Percentiles rank a stretch among this genome's conserved stretches.
phyloP scores from a whole-genome alignment of 1,140 invertebrate genomes.

The Scaptomyza hsui region DNA sequence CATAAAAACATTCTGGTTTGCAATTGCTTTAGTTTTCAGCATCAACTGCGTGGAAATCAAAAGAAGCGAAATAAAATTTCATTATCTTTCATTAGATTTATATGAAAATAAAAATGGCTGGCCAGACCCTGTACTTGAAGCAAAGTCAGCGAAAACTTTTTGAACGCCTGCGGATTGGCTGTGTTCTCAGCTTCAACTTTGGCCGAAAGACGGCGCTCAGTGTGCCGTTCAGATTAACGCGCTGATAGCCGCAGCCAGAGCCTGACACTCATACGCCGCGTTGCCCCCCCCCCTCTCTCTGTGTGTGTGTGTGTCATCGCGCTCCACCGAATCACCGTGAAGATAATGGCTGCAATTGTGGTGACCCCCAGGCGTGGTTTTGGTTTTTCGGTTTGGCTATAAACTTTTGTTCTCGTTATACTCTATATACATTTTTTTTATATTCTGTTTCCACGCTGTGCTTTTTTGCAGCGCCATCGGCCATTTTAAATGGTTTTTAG shows the following conservation, averaged over 20 bases:
- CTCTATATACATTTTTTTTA: conserved; percentile 27
- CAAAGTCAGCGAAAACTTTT: conserved; percentile 64
- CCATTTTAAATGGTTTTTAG: conserved; percentile 81
- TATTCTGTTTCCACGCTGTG: conserved; percentile 40
- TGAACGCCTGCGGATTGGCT: conserved; percentile 53
- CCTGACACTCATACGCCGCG: conserved; percentile 71
- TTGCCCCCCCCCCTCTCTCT: conserved; percentile 37
- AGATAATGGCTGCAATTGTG: conserved; percentile 81
- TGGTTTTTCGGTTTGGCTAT: conserved; percentile 76
- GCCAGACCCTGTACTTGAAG: conserved; percentile 11
- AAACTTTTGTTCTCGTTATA: conserved; percentile 72
- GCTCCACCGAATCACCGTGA: conserved; percentile 59
- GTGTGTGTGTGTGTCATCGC: conserved; percentile 46
- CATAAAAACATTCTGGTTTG: conserved; percentile 53
- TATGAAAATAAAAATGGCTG: conserved; percentile 72
- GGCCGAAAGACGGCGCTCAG: conserved; percentile 54
- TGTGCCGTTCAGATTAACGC: conserved; percentile 72
- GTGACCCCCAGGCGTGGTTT: conserved; percentile 80
- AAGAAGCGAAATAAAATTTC: conserved; percentile 81
- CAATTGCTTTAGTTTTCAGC: conserved; percentile 78
- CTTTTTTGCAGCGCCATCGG: conserved; percentile 59
- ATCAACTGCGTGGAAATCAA: conserved; percentile 76
- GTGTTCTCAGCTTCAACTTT: conserved; percentile 15
- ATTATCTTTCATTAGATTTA: conserved; percentile 82
- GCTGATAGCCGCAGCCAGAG: conserved; percentile 64